Conservation (phyloP, 1,140 invertebrate genomes). For the Temnothorax longispinosus region DNA sequence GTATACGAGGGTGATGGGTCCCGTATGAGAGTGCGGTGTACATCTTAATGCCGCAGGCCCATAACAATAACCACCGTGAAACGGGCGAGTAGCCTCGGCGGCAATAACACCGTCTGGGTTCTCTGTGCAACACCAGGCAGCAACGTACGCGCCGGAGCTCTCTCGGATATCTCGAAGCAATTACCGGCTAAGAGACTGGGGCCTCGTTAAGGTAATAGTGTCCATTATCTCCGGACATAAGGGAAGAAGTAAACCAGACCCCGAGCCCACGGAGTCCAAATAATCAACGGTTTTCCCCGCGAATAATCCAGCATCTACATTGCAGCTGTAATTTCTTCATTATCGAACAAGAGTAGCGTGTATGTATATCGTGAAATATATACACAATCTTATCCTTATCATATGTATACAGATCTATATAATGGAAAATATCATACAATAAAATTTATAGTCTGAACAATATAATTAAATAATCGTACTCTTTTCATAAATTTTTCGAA, state of each 20-base stretch:
- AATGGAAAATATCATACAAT: not conserved
- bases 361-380: not conserved
- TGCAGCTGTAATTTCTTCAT: constrained; percentile 36
- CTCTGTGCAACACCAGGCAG: constrained; percentile 72
- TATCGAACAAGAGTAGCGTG: not conserved
- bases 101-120: constrained; percentile 82
- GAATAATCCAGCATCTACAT: constrained; percentile 65
- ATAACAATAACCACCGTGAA: constrained; percentile 84
- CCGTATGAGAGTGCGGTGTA: constrained; percentile 79
- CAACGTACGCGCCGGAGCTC: constrained; percentile 66
- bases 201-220: constrained; percentile 85
- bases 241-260: constrained; percentile 83
- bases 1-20: constrained; percentile 58
- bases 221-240: constrained; percentile 82
- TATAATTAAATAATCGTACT: not conserved
- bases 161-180: constrained; percentile 83
- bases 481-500: not conserved
- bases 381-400: not conserved
- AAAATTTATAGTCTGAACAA: not conserved
- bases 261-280: constrained; percentile 72
- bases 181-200: constrained; percentile 83
- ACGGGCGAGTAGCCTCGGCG: constrained; percentile 80
- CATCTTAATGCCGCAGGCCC: constrained; percentile 84
- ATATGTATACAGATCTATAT: not conserved
- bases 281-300: constrained; percentile 77